Conservation (phyloP, 2,113 vertebrate genomes). For the Misgurnus anguillicaudatus region DNA sequence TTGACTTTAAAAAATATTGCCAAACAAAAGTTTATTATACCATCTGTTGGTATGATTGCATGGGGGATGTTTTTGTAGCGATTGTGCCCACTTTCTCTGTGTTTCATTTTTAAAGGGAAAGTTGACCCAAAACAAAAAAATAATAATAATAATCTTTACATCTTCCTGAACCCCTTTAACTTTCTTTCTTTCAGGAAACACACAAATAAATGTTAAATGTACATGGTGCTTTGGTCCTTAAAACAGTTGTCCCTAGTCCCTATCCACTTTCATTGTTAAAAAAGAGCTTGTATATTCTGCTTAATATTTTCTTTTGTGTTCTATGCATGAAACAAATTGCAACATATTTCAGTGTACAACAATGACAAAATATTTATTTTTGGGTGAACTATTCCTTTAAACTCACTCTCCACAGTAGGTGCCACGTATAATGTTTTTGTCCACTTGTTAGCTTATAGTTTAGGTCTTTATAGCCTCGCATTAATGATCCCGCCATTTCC, state of each 20-base stretch:
- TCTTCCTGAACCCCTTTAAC: slow-evolving; percentile 50
- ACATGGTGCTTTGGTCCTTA: too few relatives aligned
- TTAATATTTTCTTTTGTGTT: not conserved
- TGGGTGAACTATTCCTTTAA: slow-evolving; percentile 10
- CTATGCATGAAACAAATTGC: not conserved
- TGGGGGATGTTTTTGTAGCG: not conserved
- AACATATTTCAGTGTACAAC: not conserved
- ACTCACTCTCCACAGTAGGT: not conserved
- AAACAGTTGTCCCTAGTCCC: too few relatives aligned
- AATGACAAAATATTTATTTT: not conserved
- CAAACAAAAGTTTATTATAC: slow-evolving; percentile 45
- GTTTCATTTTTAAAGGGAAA: not conserved
- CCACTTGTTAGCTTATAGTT: slow-evolving; percentile 37
- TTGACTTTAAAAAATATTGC: slow-evolving; percentile 55
- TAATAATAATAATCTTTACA: too few relatives aligned
- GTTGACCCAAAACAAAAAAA: too few relatives aligned
- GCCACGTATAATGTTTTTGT: not conserved
- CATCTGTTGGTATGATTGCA: slow-evolving; percentile 16
- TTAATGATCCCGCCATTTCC: slow-evolving; percentile 33
- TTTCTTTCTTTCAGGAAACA: slow-evolving; percentile 37
- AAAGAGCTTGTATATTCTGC: not conserved
- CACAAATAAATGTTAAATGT: too few relatives aligned
- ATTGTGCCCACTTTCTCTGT: too few relatives aligned
- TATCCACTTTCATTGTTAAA: not conserved
- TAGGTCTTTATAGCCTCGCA: slow-evolving; percentile 20